A percentile compares a stretch with the other conserved stretches of the same genome.
These are phyloP conservation scores for Tapirus terrestris DNA, from an alignment of 2,113 vertebrate genomes.

Conservation along the genomic window DNA sequence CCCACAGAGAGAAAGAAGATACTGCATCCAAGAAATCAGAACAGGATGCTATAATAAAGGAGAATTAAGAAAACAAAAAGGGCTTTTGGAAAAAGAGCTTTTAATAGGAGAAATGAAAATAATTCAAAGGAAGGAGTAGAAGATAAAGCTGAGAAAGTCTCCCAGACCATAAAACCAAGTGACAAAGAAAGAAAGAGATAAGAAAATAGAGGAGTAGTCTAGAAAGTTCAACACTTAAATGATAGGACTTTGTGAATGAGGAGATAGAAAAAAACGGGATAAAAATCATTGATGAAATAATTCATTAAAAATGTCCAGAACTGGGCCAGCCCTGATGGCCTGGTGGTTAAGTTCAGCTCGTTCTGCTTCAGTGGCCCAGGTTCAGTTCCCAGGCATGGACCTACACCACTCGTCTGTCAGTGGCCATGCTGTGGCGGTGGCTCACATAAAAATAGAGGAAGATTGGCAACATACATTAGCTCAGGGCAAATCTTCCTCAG, in stretches of 20 bases:
- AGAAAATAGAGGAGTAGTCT: background rate
- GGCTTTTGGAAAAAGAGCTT: background rate
- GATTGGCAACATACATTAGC: no score
- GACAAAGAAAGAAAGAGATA: background rate
- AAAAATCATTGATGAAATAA: background rate
- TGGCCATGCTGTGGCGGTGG: no score
- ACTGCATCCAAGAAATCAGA: background rate
- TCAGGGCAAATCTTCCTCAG: no score
- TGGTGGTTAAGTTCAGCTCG: no score
- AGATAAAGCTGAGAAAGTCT: slow-evolving; percentile 3
- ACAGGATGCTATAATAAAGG: background rate
- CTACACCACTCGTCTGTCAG: no score
- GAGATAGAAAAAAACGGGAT: background rate
- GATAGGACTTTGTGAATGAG: background rate
- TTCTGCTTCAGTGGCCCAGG: no score
- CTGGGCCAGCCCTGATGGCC: background rate
- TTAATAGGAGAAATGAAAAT: slow-evolving; percentile 25
- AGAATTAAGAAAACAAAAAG: slow-evolving; percentile 6
- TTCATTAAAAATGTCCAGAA: background rate
- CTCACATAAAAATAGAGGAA: no score
- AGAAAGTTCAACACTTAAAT: background rate
- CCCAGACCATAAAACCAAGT: background rate
- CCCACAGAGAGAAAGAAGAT: background rate
- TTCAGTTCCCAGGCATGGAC: no score
- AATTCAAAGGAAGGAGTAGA: background rate